Base-by-base conservation (phyloP, 2,797 vertebrate species). In the Epinephelus malabaricus region DNA sequence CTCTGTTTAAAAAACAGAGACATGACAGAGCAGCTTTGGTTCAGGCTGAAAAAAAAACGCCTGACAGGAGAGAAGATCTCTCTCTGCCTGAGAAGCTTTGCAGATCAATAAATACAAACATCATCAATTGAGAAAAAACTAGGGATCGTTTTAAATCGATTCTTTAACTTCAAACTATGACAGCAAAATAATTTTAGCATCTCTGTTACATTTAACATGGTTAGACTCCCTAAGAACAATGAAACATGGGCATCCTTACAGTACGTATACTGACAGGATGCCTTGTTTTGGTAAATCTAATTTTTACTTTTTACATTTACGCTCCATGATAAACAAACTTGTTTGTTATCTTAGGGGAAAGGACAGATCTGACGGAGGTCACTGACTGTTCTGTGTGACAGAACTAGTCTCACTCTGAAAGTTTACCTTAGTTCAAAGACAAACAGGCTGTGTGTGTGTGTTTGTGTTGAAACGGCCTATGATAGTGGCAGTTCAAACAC, bases 21-120 rank as follows among this genome's bases (percentile, higher is more conserved):
- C 40, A 34, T 12, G 23, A 76, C 30, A 56, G 34, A 86, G 77
- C 59, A 88, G 80, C 86, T 89, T 86, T 88, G 82, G 78, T 83
- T 84, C 72, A 79, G 73, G 54, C 59, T 43, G 58, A 68, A 34
- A 14, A 21, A 21, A 23, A 27, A 59, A 38, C 9, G 1, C 47
- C 65, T 21, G 72, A 67, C 34, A 72, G 46, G n/a, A 74, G 17
- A 76, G 10, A 58, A 67, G 19, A 19, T n/a, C 27, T 72, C n/a
- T 34, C 70, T 79, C 68, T 64, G 74, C 50, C 73, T 21, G 47
- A 68, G 63, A 79, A 73, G 72, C 72, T 61, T 78, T 0, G n/a
- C 63, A 80, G 67, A 81, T 74, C 30, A 78, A 85, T 81, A 83
- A 88, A 82, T 84, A 84, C 21, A 34, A 67, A 53, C 25, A 21